Evolutionary conservation across 1,140 invertebrate species (phyloP).

Genomic region (Formica selysi): DNA sequence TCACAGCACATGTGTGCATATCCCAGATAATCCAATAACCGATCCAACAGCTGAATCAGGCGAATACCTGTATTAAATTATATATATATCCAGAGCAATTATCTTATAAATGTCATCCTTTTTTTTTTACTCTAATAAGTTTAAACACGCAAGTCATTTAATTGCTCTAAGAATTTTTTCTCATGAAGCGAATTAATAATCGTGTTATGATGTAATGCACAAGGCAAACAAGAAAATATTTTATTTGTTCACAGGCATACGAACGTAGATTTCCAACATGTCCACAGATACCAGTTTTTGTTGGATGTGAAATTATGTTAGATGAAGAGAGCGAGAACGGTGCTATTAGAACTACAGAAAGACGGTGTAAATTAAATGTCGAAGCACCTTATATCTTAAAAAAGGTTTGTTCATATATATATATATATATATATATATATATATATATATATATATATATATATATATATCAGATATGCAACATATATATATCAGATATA

Average conservation of each 20-base stretch:
- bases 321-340: conserved; percentile 94
- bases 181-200: neutral
- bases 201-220: neutral
- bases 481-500: neutral
- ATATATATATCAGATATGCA: neutral
- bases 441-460: neutral
- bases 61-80: neutral
- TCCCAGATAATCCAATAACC: conserved; percentile 57
- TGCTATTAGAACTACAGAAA: conserved; percentile 93
- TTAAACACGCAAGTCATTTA: neutral
- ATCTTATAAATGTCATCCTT: conserved; percentile 2
- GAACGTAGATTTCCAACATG: conserved; percentile 97
- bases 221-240: neutral
- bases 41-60: neutral
- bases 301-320: conserved; percentile 94
- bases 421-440: neutral
- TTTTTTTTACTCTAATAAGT: neutral
- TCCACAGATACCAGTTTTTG: conserved; percentile 97
- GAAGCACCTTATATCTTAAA: conserved; percentile 98
- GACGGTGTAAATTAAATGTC: conserved; percentile 96
- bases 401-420: conserved; percentile 89
- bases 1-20: conserved; percentile 12
- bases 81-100: neutral
- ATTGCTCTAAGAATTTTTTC: neutral
- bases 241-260: conserved; percentile 92